A percentile compares a stretch with the other conserved stretches of the same genome.
These are phyloP conservation scores for Gerosis bhagava DNA, from an alignment of 2,888 invertebrate species.

Conservation along the genomic window DNA sequence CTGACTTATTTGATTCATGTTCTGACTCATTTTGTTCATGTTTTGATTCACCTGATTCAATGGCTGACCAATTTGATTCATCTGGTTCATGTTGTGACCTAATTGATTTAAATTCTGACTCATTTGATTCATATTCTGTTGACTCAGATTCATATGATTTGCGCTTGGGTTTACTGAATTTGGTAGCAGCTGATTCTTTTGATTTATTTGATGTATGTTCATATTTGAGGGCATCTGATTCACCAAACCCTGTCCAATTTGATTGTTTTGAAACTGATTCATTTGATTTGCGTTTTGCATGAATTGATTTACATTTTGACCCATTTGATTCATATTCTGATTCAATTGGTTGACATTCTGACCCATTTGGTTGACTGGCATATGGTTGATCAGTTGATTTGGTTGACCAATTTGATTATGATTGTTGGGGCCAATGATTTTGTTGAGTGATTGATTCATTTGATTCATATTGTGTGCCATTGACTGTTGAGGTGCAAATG, in stretches of 20 bases:
- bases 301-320: conserved; percentile 40
- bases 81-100: conserved; percentile 40
- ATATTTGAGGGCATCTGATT: conserved; percentile 40
- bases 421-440: conserved; percentile 47
- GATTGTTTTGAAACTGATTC: conserved; percentile 46
- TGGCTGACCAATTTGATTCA: conserved; percentile 41
- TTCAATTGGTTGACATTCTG: conserved; percentile 45
- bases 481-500: conserved; percentile 63
- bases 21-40: conserved; percentile 48
- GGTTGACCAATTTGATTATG: conserved; percentile 43
- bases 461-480: conserved; percentile 52
- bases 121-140: conserved; percentile 35
- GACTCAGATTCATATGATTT: conserved; percentile 41
- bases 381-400: conserved; percentile 40
- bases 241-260: conserved; percentile 45
- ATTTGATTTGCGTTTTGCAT: conserved; percentile 42
- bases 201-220: conserved; percentile 50
- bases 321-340: conserved; percentile 38
- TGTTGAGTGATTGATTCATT: conserved; percentile 56
- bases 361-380: conserved; percentile 46
- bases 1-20: conserved; percentile 45
- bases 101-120: conserved; percentile 48
- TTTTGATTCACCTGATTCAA: conserved; percentile 32
- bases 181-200: conserved; percentile 22
- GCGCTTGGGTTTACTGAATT: conserved; percentile 38